Base-by-base conservation (phyloP, 1,140 invertebrate species). In the Phymastichus coffea region DNA sequence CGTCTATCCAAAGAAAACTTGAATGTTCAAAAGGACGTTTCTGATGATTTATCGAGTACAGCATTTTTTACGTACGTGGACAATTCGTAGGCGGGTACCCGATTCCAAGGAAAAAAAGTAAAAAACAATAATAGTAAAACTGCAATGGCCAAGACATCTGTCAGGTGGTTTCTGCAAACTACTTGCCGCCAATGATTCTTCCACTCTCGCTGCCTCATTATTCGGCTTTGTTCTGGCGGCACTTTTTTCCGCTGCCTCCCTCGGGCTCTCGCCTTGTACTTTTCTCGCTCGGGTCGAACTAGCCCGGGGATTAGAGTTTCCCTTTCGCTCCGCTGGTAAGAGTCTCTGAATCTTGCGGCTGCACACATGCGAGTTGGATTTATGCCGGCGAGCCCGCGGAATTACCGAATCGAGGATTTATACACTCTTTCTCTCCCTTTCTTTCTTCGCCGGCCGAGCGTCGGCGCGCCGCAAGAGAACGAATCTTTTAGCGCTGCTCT, bases 401-500 rank as follows among this genome's bases (percentile, higher is more conserved):
- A 77, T 77, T 75, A 77, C 73, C 66, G 71, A 76, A 77, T 77
- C 65, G 74, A 70, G 70, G 66, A 77, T 77, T 78, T 77, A 79
- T 77, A 70, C 66, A 69, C 66, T 66, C 56, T 59, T 63, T 59
- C 30, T 61, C 25, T n/a, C 22, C 12, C 20, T n/a, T 58, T 53
- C 49, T 41, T 55, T 44, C 48, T 14, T 26, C 44, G 7, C 28
- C n/a, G n/a, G n/a, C n/a, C n/a, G n/a, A n/a, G n/a, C n/a, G n/a
- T n/a, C n/a, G n/a, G n/a, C n/a, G n/a, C n/a, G n/a, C n/a, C n/a
- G n/a, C n/a, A n/a, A n/a, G n/a, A n/a, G n/a, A n/a, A n/a, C n/a
- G n/a, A n/a, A n/a, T n/a, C n/a, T n/a, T n/a, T n/a, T n/a, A n/a
- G n/a, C n/a, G n/a, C n/a, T n/a, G n/a, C n/a, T n/a, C n/a, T n/a